These are phyloP conservation scores for Fragum sueziense DNA, from an alignment of 2,888 invertebrate species.

Conservation along the genomic window DNA sequence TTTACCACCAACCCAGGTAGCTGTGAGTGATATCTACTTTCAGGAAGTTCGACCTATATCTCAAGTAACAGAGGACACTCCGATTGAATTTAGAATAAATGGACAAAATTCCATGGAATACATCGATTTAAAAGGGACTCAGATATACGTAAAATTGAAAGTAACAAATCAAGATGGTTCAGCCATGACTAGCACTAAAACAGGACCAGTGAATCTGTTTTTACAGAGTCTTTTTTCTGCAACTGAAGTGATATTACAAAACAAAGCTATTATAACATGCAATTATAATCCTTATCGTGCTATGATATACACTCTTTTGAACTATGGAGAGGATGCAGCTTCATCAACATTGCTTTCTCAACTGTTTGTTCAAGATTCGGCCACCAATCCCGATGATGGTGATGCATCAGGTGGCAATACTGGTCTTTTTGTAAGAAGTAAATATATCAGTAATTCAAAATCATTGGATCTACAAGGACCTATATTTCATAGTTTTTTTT, in stretches of 20 bases:
- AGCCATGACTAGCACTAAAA: constrained; percentile 33
- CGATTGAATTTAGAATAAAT: constrained; percentile 55
- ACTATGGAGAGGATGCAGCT: constrained; percentile 31
- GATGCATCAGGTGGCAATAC: constrained; percentile 31
- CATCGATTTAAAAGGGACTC: constrained; percentile 31
- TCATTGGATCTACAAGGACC: constrained; percentile 47
- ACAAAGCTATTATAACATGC: constrained; percentile 34
- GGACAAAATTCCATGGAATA: constrained; percentile 54
- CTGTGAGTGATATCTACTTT: constrained; percentile 46
- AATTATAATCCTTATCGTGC: constrained; percentile 51
- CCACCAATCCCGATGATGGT: constrained; percentile 27
- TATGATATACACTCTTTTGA: constrained; percentile 35
- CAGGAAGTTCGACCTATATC: constrained; percentile 54
- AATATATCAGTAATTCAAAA: constrained; percentile 31
- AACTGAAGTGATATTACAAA: constrained; percentile 30
- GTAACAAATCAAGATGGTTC: constrained; percentile 22
- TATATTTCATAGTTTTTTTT: constrained; percentile 45
- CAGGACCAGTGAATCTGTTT: constrained; percentile 54
- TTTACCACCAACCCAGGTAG: constrained; percentile 52
- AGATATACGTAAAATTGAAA: constrained; percentile 35
- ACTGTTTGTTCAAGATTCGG: constrained; percentile 34
- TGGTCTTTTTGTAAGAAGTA: constrained; percentile 27
- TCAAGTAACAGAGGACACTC: constrained; percentile 47
- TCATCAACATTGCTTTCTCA: constrained; percentile 19
- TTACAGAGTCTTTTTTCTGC: constrained; percentile 45